These are phyloP conservation scores for Rhineura floridana DNA, from an alignment of 2,113 vertebrate species.

Conservation along the genomic window DNA sequence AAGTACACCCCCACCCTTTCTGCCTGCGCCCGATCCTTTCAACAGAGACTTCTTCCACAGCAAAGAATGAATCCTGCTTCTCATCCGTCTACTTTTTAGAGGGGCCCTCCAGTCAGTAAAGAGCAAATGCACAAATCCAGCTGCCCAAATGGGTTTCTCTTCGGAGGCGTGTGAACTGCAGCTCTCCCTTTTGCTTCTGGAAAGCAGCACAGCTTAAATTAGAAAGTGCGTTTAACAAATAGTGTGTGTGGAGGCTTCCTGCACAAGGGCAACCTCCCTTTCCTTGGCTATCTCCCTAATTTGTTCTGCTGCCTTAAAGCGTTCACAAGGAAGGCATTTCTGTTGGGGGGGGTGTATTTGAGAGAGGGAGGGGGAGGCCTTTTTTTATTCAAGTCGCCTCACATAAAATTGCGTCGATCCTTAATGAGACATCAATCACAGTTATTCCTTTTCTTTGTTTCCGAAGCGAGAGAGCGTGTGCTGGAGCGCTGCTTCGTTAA, in stretches of 20 bases:
- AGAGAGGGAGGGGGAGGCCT: neutral
- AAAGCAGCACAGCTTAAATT: neutral
- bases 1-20: neutral
- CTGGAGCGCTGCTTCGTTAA: neutral
- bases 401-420: neutral
- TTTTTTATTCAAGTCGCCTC: neutral
- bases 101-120: neutral
- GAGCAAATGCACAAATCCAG: neutral
- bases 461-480: neutral
- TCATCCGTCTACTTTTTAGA: neutral
- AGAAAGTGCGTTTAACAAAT: neutral
- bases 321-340: fast-evolving
- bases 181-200: neutral
- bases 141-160: fast-evolving
- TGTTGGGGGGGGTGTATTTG: neutral
- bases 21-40: fast-evolving
- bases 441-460: slow-evolving; percentile 17
- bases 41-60: neutral
- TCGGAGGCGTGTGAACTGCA: neutral
- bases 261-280: neutral
- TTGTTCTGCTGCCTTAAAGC: neutral
- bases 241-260: neutral
- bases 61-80: neutral
- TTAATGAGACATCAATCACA: slow-evolving; percentile 10
- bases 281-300: fast-evolving